Base-by-base conservation (phyloP, 2,797 vertebrate genomes). In the Lemur catta region DNA sequence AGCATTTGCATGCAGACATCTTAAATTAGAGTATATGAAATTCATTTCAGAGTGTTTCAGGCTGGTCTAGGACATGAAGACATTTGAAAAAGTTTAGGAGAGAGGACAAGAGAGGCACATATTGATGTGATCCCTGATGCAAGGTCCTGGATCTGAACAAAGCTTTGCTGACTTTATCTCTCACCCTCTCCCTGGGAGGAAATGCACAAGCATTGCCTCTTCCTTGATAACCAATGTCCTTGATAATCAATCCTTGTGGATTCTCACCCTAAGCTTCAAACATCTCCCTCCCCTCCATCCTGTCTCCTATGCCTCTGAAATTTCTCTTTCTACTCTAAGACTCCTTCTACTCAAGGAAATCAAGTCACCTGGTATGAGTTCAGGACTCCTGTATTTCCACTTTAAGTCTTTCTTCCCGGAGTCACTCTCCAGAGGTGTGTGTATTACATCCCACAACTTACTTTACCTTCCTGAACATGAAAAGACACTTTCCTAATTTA, bases 1-100 rank as follows among this genome's bases (percentile, higher is more conserved):
- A 72, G 78, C 48, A 80, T 96, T 96, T 86, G 93, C 74, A 82
- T 69, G 87, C 87, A 93, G 81, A 74, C 90, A 55, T 52, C 93
- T 97, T 96, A 94, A 97, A 92, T 97, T 95, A 95, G 90, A 85
- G 84, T 76, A 80, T 4, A 55, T 94, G 78, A 94, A 94, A 91
- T 86, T 89, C 48, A 22, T 91, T 94, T 92, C 92, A 90, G 88
- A 96, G 69, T 63, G 33, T 79, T 94, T 67, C 38, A 13, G 69
- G 81, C 67, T 67, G 41, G n/a, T 65, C 63, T 81, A 41, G 81
- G 57, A 41, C 55, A 61, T 14, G 57, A 22, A 89, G 69, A 85
- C 48, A 89, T 74, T 90, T 72, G 63, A 38, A 72, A 82, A 35
- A 46, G 12, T 50, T 74, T 57, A 2, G 6, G 26, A 30, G 22